Conservation (phyloP, 1,140 invertebrate species). For the Hetaerina americana region DNA sequence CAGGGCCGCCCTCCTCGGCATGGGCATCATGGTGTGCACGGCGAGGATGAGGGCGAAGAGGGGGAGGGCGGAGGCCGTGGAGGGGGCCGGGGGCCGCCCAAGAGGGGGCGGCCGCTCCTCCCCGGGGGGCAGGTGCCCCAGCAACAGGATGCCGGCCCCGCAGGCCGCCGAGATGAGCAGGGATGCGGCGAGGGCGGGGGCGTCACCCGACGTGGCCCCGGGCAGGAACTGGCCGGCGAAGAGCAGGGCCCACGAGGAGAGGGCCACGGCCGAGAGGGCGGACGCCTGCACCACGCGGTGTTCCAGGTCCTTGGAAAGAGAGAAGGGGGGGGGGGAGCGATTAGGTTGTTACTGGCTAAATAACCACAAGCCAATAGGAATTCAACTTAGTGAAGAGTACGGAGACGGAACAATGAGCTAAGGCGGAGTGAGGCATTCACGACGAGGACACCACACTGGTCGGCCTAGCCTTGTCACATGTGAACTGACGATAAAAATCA, state of each 20-base stretch:
- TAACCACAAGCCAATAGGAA: no score
- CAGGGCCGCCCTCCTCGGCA: slow-evolving; percentile 44
- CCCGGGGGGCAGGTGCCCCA: not conserved
- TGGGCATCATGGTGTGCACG: slow-evolving; percentile 56
- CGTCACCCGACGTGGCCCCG: not conserved
- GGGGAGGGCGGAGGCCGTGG: slow-evolving; percentile 40
- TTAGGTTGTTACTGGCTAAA: no score
- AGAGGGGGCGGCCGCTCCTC: slow-evolving; percentile 28
- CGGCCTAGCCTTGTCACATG: no score
- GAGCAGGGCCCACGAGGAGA: slow-evolving; percentile 32
- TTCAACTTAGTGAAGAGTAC: no score
- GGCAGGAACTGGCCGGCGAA: slow-evolving; percentile 13
- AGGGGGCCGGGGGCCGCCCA: slow-evolving; percentile 33
- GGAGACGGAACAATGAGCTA: no score
- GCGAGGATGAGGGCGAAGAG: slow-evolving; percentile 50
- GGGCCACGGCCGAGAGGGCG: slow-evolving; percentile 32
- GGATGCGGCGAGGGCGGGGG: slow-evolving; percentile 32
- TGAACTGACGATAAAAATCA: no score
- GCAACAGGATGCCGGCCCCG: not conserved
- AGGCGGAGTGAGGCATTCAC: no score
- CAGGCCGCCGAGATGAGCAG: slow-evolving; percentile 36
- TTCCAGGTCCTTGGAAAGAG: slow-evolving; percentile 36
- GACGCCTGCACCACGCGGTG: slow-evolving; percentile 30
- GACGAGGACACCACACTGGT: no score
- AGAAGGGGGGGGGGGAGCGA: no score